Conservation (phyloP, 1,140 invertebrate species). For the Drosophila sturtevanti region DNA sequence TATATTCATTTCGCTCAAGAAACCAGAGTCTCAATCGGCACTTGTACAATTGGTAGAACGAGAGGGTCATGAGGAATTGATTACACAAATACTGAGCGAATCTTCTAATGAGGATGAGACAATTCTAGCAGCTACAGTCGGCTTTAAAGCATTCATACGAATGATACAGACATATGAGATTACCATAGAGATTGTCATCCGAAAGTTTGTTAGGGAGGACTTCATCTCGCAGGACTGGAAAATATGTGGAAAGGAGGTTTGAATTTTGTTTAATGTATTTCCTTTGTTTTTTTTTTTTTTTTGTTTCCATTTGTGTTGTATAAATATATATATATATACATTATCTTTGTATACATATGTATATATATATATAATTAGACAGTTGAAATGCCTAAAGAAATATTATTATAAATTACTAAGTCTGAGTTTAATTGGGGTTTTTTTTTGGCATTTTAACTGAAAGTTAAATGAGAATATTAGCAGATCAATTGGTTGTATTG, state of each 20-base stretch:
- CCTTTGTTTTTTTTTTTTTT: conserved; percentile 32
- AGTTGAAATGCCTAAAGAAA: conserved; percentile 53
- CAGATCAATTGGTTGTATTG: conserved; percentile 11
- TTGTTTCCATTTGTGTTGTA: conserved; percentile 8
- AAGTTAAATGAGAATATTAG: not conserved
- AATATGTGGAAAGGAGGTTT: conserved; percentile 83
- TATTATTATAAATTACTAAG: not conserved
- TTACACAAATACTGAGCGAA: conserved; percentile 91
- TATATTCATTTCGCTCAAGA: conserved; percentile 89
- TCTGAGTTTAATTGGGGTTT: conserved; percentile 5
- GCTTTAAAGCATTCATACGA: conserved; percentile 91
- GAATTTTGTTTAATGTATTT: conserved; percentile 61
- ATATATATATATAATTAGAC: not conserved
- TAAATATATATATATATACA: conserved; percentile 3
- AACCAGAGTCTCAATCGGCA: conserved; percentile 91
- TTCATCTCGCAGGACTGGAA: conserved; percentile 91
- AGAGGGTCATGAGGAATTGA: conserved; percentile 90
- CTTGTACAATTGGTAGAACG: conserved; percentile 91
- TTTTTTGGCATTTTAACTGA: conserved; percentile 51
- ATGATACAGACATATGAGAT: conserved; percentile 92
- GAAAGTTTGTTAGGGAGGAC: conserved; percentile 91
- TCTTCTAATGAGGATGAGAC: conserved; percentile 90
- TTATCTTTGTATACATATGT: too few species aligned
- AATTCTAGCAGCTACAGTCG: conserved; percentile 89
- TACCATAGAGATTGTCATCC: conserved; percentile 92